Base-by-base conservation (phyloP, 1,140 invertebrate species). In the Zaprionus inermis region DNA sequence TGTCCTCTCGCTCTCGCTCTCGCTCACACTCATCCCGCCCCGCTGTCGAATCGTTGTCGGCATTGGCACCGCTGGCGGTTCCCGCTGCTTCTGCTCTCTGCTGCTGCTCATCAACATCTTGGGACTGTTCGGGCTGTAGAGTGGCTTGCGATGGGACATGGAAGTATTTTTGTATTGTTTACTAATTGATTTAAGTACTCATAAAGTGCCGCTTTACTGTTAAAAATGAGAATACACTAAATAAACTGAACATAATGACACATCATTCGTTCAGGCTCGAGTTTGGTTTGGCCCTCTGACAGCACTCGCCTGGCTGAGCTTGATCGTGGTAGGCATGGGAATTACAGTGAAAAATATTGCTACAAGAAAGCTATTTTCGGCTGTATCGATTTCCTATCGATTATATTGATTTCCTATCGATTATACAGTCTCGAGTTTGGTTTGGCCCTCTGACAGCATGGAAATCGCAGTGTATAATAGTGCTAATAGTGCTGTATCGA, bases 61-160 rank as follows among this genome's bases (percentile, higher is more conserved):
- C 5, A 7, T 14, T 7, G 38, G 38, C n/a, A 2, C 5, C n/a
- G 2, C 6, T 20, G 34, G 5, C n/a, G n/a, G 30, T 24, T 57
- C 9, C 38, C 38, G 14, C 5, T 34, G 34, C 32, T 11, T 11
- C 61, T 41, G 14, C 28, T 18, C 30, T 6, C 55, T 49, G 12
- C 61, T 32, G 32, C 55, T 32, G 28, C 63, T 32, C 51, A 28
- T 51, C 1, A 0, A 11, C 49, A 52, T 55, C 5, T 11, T 24
- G 56, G 24, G 30, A n/a, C 28, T 32, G 30, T 32, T 7, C 4
- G 30, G 18, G 12, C 14, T 63, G 41, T 12, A 38, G 36, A 59
- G 34, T 56, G 73, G 38, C 64, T 56, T 72, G 38, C 44, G 34
- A 24, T 57, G 30, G 10, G 36, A 34, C 64, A 73, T 61, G 22